These are phyloP conservation scores for Dolichopus griseipennis DNA, from an alignment of 2,888 invertebrate species.

Conservation along the genomic window DNA sequence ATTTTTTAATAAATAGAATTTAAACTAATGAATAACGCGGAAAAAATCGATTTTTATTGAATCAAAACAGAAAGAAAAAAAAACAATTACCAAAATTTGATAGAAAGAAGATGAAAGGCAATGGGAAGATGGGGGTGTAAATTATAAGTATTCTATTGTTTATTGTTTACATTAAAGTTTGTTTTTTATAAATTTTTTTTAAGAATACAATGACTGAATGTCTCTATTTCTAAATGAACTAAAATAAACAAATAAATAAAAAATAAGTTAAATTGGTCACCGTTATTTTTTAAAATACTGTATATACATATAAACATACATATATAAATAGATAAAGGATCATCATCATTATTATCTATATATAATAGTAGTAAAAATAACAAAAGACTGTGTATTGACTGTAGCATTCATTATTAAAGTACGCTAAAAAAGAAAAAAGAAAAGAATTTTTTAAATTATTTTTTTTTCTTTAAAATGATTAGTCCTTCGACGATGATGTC, in stretches of 20 bases:
- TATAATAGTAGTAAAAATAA: too few relatives aligned
- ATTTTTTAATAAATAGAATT: background rate
- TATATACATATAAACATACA: background rate
- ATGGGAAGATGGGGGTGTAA: too few relatives aligned
- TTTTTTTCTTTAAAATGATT: background rate
- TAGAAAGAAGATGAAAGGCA: too few relatives aligned
- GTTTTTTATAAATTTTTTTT: background rate
- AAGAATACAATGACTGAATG: background rate
- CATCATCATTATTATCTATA: background rate
- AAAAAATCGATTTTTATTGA: background rate
- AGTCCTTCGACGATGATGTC: too few relatives aligned
- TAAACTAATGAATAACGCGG: background rate
- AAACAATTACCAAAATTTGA: too few relatives aligned
- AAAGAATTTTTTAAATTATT: background rate
- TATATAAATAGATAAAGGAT: background rate
- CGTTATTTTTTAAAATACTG: background rate
- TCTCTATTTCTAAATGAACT: slow-evolving; percentile 1
- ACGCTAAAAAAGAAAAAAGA: background rate
- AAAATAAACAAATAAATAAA: background rate
- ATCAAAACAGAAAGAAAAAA: too few relatives aligned
- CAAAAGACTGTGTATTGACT: background rate
- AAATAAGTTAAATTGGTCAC: background rate
- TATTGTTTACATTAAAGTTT: background rate
- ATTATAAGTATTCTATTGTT: too few relatives aligned
- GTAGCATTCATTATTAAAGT: too few relatives aligned